phyloP scores from a whole-genome alignment of 2,888 invertebrate species.

The Panzeria rudis region DNA sequence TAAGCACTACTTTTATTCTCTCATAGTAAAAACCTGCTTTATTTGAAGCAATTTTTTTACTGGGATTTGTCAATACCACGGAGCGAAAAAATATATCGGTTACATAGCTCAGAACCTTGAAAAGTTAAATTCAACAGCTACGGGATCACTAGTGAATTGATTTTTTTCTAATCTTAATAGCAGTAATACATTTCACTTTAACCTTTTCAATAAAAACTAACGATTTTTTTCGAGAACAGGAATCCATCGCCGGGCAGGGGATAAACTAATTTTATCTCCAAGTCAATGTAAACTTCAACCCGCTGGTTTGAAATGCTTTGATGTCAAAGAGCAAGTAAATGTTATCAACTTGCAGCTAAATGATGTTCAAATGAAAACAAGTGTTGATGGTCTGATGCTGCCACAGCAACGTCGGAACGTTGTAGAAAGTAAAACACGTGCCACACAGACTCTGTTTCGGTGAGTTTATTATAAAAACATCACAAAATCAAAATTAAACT shows the following conservation, averaged over 20 bases:
- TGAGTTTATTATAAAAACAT: slow-evolving; percentile 70
- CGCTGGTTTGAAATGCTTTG: slow-evolving; percentile 72
- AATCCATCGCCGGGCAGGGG: slow-evolving; percentile 62
- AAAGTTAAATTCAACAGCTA: no score
- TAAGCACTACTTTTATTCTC: no score
- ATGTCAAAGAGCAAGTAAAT: slow-evolving; percentile 71
- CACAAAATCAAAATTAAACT: neutral
- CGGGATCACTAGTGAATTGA: no score
- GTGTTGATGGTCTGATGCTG: slow-evolving; percentile 29
- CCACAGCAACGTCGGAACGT: slow-evolving; percentile 8
- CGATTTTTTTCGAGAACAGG: slow-evolving; percentile 44
- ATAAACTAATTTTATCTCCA: slow-evolving; percentile 73
- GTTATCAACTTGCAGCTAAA: slow-evolving; percentile 77
- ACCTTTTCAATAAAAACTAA: neutral
- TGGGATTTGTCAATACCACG: no score
- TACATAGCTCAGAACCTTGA: no score
- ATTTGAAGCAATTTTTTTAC: no score
- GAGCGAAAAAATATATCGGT: no score
- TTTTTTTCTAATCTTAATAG: no score
- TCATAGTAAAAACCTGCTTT: no score
- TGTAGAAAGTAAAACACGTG: slow-evolving; percentile 75
- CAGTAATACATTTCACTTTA: no score
- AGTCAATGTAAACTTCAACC: slow-evolving; percentile 72
- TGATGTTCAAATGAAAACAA: slow-evolving; percentile 62
- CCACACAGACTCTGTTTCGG: slow-evolving; percentile 82